Conservation (phyloP, 2,888 invertebrate genomes). For the Conops quadrifasciatus region DNA sequence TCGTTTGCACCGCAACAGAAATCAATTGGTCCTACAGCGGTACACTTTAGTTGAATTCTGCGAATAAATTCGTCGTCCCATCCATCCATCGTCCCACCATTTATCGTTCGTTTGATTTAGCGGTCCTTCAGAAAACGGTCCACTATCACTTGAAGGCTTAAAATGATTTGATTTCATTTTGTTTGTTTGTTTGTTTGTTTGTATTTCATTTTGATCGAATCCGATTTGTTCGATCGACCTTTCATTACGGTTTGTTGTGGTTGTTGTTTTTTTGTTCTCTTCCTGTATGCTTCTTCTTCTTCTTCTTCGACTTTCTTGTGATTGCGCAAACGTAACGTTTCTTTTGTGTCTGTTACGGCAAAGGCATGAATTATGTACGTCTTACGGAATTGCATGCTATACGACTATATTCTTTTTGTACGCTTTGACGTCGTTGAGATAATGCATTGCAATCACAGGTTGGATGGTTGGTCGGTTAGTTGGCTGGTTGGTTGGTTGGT, state of each 20-base stretch:
- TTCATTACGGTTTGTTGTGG: not conserved
- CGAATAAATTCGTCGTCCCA: too few relatives aligned
- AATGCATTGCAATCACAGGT: slow-evolving; percentile 9
- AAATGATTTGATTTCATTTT: slow-evolving; percentile 56
- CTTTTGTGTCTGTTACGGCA: not conserved
- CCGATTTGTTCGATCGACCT: not conserved
- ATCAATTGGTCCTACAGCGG: too few relatives aligned
- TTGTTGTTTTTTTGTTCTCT: not conserved
- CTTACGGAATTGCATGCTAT: not conserved
- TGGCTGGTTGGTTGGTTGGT: too few relatives aligned
- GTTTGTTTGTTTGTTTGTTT: not conserved
- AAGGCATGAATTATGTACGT: slow-evolving; percentile 33
- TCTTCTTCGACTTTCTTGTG: not conserved
- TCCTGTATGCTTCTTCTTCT: not conserved
- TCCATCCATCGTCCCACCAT: too few relatives aligned
- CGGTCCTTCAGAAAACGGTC: slow-evolving; percentile 2
- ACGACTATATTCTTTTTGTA: not conserved
- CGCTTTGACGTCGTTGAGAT: slow-evolving; percentile 11
- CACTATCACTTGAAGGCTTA: slow-evolving; percentile 36
- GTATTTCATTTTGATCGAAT: not conserved
- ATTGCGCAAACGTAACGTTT: not conserved
- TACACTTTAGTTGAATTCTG: too few relatives aligned
- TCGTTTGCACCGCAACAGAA: too few relatives aligned
- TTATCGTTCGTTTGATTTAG: not conserved
- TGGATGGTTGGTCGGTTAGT: too few relatives aligned